phyloP scores from a whole-genome alignment of 2,797 vertebrate genomes.

The Orestias chungarensis region DNA sequence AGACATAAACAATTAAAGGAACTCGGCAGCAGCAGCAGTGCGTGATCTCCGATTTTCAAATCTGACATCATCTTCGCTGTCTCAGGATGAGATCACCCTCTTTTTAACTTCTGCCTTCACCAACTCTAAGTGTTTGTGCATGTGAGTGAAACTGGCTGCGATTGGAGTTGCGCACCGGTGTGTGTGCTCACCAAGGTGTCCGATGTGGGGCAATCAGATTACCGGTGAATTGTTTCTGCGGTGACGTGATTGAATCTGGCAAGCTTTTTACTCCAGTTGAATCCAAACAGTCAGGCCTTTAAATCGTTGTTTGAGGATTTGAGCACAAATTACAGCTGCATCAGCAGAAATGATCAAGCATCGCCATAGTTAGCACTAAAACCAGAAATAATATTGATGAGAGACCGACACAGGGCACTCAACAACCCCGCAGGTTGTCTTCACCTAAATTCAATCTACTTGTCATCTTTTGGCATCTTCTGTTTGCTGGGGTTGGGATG shows the following conservation, averaged over 20 bases:
- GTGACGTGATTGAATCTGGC: conserved; percentile 61
- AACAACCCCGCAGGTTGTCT: no score
- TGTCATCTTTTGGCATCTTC: not conserved
- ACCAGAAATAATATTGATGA: not conserved
- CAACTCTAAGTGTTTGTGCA: conserved; percentile 34
- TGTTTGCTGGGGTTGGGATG: not conserved
- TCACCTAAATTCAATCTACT: not conserved
- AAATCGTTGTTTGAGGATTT: not conserved
- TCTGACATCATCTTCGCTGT: conserved; percentile 73
- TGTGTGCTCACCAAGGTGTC: conserved; percentile 34
- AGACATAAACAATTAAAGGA: conserved; percentile 46
- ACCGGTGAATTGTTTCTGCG: conserved; percentile 20
- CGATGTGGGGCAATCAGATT: conserved; percentile 41
- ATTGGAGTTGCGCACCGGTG: not conserved
- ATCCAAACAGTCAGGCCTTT: conserved; percentile 8
- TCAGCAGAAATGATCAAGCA: not conserved
- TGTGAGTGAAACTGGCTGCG: conserved; percentile 11
- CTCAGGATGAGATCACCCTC: conserved; percentile 70
- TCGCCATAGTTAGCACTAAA: not conserved
- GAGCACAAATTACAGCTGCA: not conserved
- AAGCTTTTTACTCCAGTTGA: conserved; percentile 56
- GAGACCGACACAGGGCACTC: not conserved
- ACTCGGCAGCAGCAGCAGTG: conserved; percentile 23
- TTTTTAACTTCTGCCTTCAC: conserved; percentile 36
- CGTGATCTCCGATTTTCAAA: conserved; percentile 38